Conservation (phyloP, 2,888 invertebrate species). For the Xanthia togata region DNA sequence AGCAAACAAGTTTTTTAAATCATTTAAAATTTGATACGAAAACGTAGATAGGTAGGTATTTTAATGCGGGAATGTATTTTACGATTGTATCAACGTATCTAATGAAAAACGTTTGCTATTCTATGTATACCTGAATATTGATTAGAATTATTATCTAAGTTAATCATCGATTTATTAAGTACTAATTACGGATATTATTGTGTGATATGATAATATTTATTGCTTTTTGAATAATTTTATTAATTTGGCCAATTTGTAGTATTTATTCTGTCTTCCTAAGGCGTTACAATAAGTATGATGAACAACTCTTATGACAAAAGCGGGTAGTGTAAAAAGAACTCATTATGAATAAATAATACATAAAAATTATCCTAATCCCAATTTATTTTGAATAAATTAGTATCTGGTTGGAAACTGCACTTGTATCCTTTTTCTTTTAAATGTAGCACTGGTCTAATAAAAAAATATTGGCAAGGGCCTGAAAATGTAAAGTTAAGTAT, state of each 20-base stretch:
- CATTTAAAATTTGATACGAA: constrained; percentile 88
- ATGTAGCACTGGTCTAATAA: constrained; percentile 5
- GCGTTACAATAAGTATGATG: constrained; percentile 43
- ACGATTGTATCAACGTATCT: constrained; percentile 80
- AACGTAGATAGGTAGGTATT: constrained; percentile 89
- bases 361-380: constrained; percentile 12
- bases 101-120: constrained; percentile 77
- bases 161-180: constrained; percentile 66
- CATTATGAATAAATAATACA: constrained; percentile 21
- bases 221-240: constrained; percentile 70
- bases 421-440: constrained; percentile 11
- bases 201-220: constrained; percentile 78
- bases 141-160: constrained; percentile 68
- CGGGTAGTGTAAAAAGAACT: constrained; percentile 36
- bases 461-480: constrained; percentile 51
- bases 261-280: constrained; percentile 69
- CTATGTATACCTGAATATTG: constrained; percentile 71
- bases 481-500: constrained; percentile 68
- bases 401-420: constrained; percentile 15
- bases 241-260: constrained; percentile 64
- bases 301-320: constrained; percentile 45
- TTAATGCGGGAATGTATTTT: constrained; percentile 88
- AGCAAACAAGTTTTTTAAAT: constrained; percentile 77
- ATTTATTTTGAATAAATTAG: constrained; percentile 28
- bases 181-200: constrained; percentile 71